Percentiles rank a stretch among this genome's conserved stretches.
phyloP scores from a whole-genome alignment of 2,888 invertebrate genomes.

The Agonopterix alstromeriana region DNA sequence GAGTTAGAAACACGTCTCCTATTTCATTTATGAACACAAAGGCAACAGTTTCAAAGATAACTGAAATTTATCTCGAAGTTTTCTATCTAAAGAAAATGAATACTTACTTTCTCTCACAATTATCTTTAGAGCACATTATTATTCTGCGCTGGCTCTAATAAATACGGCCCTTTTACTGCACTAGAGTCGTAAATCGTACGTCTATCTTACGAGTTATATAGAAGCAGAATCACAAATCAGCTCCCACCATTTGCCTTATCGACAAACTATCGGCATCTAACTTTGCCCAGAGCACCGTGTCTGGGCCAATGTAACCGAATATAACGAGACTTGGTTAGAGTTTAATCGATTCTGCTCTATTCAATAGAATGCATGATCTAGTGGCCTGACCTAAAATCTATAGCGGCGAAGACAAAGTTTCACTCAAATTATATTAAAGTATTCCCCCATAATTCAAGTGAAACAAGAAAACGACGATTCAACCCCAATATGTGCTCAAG shows the following conservation, averaged over 20 bases:
- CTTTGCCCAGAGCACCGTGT: constrained; percentile 2
- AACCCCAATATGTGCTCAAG: constrained; percentile 72
- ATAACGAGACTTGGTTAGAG: constrained; percentile 1
- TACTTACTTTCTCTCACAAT: too few species aligned
- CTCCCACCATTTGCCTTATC: constrained; percentile 5
- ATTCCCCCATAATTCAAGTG: constrained; percentile 57
- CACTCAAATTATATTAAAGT: constrained; percentile 50
- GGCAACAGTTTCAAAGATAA: too few species aligned
- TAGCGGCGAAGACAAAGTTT: constrained; percentile 24
- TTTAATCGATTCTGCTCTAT: constrained; percentile 27
- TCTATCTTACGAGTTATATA: background rate
- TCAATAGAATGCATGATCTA: constrained; percentile 25
- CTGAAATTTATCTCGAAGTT: too few species aligned
- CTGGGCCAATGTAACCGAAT: constrained; percentile 19
- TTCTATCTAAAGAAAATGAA: too few species aligned
- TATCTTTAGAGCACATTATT: too few species aligned
- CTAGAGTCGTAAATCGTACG: background rate
- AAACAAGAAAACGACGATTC: constrained; percentile 66
- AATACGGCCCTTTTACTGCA: background rate
- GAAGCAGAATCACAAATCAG: constrained; percentile 6
- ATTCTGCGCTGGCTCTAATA: too few species aligned
- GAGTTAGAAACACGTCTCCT: too few species aligned
- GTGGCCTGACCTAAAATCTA: constrained; percentile 19
- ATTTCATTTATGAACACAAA: too few species aligned
- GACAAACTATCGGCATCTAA: constrained; percentile 11